Percentiles rank a stretch among this genome's conserved stretches.
Evolutionary conservation across 2,113 vertebrate genomes (phyloP).

Genomic region (Climacteris rufus): DNA sequence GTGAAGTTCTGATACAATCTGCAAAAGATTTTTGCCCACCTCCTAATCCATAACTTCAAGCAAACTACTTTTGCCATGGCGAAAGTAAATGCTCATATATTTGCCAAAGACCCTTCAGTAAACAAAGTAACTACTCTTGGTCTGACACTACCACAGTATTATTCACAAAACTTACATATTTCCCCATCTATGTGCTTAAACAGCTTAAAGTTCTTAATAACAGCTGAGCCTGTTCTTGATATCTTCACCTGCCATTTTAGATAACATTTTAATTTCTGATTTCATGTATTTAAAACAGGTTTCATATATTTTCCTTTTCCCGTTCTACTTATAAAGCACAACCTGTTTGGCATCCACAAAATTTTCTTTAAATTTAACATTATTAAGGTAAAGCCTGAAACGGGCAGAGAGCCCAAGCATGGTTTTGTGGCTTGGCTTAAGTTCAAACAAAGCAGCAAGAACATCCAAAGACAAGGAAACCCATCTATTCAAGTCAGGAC

Average conservation of each 20-base stretch:
- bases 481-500: neutral
- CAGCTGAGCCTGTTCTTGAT: neutral
- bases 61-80: neutral
- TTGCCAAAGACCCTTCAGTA: neutral
- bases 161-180: neutral
- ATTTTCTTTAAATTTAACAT: conserved; percentile 12
- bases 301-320: neutral
- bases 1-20: neutral
- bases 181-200: neutral
- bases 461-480: neutral
- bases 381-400: conserved; percentile 14
- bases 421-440: conserved; percentile 21
- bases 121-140: neutral
- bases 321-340: neutral
- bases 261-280: neutral
- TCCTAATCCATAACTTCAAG: neutral
- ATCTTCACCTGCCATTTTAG: neutral
- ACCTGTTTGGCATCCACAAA: conserved; percentile 5
- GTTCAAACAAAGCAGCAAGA: neutral
- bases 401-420: neutral
- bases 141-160: neutral
- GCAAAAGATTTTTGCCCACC: neutral
- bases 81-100: neutral
- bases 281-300: neutral
- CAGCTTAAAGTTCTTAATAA: neutral